phyloP scores from a whole-genome alignment of 2,797 vertebrate genomes.

The Menidia menidia region DNA sequence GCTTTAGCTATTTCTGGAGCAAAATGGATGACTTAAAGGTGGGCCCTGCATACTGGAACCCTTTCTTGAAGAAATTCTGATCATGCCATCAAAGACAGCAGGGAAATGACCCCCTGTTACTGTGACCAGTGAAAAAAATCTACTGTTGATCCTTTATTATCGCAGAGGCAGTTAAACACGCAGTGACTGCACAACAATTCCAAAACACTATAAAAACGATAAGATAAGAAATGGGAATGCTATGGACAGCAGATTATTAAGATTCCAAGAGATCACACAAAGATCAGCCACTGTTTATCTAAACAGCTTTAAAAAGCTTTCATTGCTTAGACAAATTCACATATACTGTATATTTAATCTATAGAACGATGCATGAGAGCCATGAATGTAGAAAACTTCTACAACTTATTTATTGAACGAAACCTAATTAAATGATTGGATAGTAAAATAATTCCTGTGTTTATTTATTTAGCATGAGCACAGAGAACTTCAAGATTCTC shows the following conservation, averaged over 20 bases:
- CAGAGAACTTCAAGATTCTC: background rate
- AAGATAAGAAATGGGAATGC: constrained; percentile 51
- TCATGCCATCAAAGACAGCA: constrained; percentile 14
- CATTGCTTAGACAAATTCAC: constrained; percentile 29
- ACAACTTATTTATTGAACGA: constrained; percentile 19
- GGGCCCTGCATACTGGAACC: constrained; percentile 25
- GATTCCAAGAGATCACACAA: constrained; percentile 59
- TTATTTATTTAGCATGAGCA: background rate
- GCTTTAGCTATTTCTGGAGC: constrained; percentile 34
- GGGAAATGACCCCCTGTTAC: constrained; percentile 24
- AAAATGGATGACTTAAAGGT: constrained; percentile 36
- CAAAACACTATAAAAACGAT: constrained; percentile 40
- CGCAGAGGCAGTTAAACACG: constrained; percentile 44
- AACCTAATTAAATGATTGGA: constrained; percentile 9
- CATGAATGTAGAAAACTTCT: constrained; percentile 9
- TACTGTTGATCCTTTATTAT: constrained; percentile 56
- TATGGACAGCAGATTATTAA: constrained; percentile 52
- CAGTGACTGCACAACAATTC: constrained; percentile 45
- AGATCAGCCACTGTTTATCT: constrained; percentile 20
- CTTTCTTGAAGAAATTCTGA: constrained; percentile 15
- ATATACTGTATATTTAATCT: constrained; percentile 15
- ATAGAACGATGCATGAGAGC: constrained; percentile 30
- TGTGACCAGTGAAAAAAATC: constrained; percentile 29
- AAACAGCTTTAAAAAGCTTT: constrained; percentile 30
- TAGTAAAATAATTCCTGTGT: constrained; percentile 6